phyloP scores from a whole-genome alignment of 2,888 invertebrate species.

The Neoitamus cyanurus region DNA sequence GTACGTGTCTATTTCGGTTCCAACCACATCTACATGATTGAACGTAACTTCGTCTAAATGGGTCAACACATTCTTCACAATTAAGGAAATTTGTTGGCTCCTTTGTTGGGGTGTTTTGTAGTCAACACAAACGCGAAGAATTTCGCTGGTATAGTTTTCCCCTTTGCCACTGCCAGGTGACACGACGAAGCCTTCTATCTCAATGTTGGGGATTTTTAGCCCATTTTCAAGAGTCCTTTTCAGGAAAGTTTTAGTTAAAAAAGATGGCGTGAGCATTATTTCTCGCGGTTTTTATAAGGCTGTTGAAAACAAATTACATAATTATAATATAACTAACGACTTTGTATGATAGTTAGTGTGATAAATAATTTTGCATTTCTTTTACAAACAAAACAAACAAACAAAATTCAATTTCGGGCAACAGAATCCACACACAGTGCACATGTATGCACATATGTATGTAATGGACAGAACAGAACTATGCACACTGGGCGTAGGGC shows the following conservation, averaged over 20 bases:
- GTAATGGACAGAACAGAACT: too few relatives aligned
- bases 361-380: too few relatives aligned
- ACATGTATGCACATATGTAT: too few relatives aligned
- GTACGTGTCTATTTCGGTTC: constrained; percentile 67
- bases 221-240: constrained; percentile 61
- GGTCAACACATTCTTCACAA: constrained; percentile 63
- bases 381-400: too few relatives aligned
- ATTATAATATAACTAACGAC: neutral
- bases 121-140: constrained; percentile 58
- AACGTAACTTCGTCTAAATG: constrained; percentile 62
- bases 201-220: constrained; percentile 59
- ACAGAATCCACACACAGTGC: too few relatives aligned
- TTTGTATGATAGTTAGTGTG: too few relatives aligned
- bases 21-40: constrained; percentile 66
- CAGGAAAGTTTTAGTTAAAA: neutral
- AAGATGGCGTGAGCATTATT: neutral
- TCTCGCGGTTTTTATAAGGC: neutral
- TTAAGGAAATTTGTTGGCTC: constrained; percentile 55
- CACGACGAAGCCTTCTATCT: constrained; percentile 61
- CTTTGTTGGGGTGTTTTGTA: constrained; percentile 15
- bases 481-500: too few relatives aligned
- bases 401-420: too few relatives aligned
- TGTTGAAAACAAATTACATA: neutral
- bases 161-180: constrained; percentile 60
- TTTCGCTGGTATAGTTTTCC: constrained; percentile 64